Base-by-base conservation (phyloP, 2,797 vertebrate genomes). In the Percopsis omiscomaycus region DNA sequence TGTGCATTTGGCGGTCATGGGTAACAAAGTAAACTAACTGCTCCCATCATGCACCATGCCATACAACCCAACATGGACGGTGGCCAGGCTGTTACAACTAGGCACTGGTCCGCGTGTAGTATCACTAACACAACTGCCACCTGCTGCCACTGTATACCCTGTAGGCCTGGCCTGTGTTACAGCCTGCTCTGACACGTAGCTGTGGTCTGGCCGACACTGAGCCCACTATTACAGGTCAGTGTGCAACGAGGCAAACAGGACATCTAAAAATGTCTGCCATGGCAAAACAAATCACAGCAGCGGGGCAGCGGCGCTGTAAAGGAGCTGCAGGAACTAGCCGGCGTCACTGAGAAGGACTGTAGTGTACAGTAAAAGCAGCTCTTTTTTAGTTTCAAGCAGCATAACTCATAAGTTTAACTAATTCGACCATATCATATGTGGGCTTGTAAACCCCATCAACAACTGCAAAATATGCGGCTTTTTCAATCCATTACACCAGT, bases 111-210 rank as follows among this genome's bases (percentile, higher is more conserved):
- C 80, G 71, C 6, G 27, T 16, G 62, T 12, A 58, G 69, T 68
- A 80, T 86, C 79, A 81, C 72, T 81, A 82, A 70, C 62, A 2
- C 22, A 1, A 69, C 32, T 56, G 4, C 75, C 82, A 84, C 86
- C 80, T 80, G 78, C 77, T 74, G 73, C 75, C 77, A 69, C 48
- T 10, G 52, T 30, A 47, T 51, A 54, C 29, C 73, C 80, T 1
- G 59, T 37, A 60, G 77, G 63, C 62, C 42, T 13, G 9, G 46
- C 61, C 66, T 58, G 64, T 67, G 79, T 81, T 74, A 63, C 66
- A 61, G 73, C 79, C 65, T 80, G 76, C 60, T 10, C 45, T 12
- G 70, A 82, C 81, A 79, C 0, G 49, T 59, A 62, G 75, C 79
- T 73, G 73, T 73, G 69, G 77, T 46, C 77, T 61, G 27, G 8